phyloP scores from a whole-genome alignment of 2,797 vertebrate species.

The Lacerta agilis region DNA sequence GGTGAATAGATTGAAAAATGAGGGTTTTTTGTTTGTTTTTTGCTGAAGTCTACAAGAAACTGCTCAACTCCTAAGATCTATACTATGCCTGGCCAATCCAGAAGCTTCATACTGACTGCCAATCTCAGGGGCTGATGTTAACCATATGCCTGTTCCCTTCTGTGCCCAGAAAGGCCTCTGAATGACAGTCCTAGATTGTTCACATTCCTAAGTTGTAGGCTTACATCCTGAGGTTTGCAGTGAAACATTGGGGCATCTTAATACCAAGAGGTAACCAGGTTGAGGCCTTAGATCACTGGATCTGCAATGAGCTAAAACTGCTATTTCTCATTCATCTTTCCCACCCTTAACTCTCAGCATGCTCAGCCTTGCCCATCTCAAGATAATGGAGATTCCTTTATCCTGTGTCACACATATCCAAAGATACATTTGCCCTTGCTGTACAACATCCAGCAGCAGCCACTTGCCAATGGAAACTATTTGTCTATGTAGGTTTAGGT shows the following conservation, averaged over 20 bases:
- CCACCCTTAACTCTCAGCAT: background rate
- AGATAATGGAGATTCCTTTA: background rate
- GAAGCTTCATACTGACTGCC: background rate
- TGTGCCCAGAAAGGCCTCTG: background rate
- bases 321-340: background rate
- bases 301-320: background rate
- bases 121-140: background rate
- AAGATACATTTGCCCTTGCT: background rate
- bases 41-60: too few relatives aligned
- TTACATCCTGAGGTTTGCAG: background rate
- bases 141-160: background rate
- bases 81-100: too few relatives aligned
- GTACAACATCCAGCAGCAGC: background rate
- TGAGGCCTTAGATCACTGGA: background rate
- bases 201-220: background rate
- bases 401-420: background rate
- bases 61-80: too few relatives aligned
- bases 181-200: background rate
- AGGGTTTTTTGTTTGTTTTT: too few relatives aligned
- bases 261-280: background rate
- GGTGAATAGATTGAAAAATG: too few relatives aligned
- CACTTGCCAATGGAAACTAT: conserved; percentile 5
- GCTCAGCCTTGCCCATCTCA: background rate
- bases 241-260: background rate
- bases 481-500: background rate